Conservation (phyloP, 2,888 invertebrate genomes). For the Xanthostigma xanthostigma region DNA sequence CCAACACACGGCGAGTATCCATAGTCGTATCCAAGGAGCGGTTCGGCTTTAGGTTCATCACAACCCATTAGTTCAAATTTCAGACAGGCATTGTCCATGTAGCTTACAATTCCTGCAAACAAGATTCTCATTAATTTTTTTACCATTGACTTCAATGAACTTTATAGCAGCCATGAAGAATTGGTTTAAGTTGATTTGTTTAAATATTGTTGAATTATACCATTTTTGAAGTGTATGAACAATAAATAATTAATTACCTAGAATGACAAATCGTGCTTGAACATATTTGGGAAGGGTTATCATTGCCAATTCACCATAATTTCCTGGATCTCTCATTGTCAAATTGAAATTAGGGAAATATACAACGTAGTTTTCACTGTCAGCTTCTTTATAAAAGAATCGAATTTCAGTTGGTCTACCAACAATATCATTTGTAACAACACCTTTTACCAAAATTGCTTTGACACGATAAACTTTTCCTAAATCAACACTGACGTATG, state of each 20-base stretch:
- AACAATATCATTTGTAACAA: conserved; percentile 87
- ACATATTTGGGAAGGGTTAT: conserved; percentile 89
- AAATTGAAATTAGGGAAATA: conserved; percentile 94
- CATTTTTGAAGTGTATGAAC: too few relatives aligned
- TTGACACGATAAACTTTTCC: conserved; percentile 86
- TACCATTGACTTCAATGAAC: background rate
- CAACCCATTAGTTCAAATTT: conserved; percentile 95
- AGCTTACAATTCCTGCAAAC: conserved; percentile 69
- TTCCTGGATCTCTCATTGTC: conserved; percentile 89
- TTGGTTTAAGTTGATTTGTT: background rate
- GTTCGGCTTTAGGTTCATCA: conserved; percentile 69
- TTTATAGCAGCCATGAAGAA: too few relatives aligned
- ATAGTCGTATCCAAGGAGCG: conserved; percentile 81
- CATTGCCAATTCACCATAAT: conserved; percentile 93
- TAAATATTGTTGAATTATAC: background rate
- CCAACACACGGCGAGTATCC: conserved; percentile 87
- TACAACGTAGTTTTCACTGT: conserved; percentile 87
- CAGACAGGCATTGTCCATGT: conserved; percentile 91
- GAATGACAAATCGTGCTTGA: conserved; percentile 82
- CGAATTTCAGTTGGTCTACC: conserved; percentile 92
- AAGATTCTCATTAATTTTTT: background rate
- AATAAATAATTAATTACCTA: conserved; percentile 28
- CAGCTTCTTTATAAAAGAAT: conserved; percentile 92
- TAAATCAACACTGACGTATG: conserved; percentile 88
- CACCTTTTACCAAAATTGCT: conserved; percentile 85